A percentile compares a stretch with the other conserved stretches of the same genome.
phyloP scores from a whole-genome alignment of 2,888 invertebrate species.

The Lasiommata megera region DNA sequence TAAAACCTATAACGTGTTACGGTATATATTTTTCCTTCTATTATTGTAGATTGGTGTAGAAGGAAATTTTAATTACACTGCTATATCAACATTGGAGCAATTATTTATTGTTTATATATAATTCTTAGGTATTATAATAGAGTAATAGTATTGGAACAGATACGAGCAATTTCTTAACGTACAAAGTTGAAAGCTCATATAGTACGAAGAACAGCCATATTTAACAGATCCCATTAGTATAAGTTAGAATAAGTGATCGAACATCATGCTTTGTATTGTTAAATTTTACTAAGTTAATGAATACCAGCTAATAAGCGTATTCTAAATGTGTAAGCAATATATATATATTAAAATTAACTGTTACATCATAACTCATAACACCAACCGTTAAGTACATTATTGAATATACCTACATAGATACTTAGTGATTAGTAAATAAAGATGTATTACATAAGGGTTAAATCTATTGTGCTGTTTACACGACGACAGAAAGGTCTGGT shows the following conservation, averaged over 20 bases:
- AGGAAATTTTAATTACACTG: neutral
- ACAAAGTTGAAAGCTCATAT: neutral
- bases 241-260: neutral
- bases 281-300: neutral
- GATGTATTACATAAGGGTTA: neutral
- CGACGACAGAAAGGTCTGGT: neutral
- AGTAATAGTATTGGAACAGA: neutral
- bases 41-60: neutral
- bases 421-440: neutral
- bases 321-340: neutral
- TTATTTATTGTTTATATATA: neutral
- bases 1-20: neutral
- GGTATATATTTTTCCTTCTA: neutral
- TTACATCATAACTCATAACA: neutral
- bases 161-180: neutral
- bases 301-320: neutral
- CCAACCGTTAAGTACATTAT: neutral
- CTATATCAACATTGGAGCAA: neutral
- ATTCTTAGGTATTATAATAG: neutral
- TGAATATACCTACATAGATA: neutral
- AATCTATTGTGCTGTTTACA: constrained; percentile 5
- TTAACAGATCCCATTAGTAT: neutral
- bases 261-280: neutral
- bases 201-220: neutral
- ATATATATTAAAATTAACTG: neutral